Conservation (phyloP, 1,140 invertebrate genomes). For the Solen grandis region DNA sequence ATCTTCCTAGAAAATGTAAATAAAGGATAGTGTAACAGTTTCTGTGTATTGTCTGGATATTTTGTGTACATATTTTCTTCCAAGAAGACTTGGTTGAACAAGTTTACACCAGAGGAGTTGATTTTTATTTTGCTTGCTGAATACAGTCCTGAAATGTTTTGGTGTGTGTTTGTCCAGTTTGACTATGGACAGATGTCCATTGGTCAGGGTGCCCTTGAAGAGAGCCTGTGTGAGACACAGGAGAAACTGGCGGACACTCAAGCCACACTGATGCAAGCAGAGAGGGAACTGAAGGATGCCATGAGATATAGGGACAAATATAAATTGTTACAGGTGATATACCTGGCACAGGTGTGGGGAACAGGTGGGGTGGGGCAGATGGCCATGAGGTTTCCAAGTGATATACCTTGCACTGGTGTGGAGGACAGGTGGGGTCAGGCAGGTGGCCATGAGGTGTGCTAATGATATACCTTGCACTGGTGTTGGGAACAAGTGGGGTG, state of each 20-base stretch:
- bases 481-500: not conserved
- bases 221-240: constrained; percentile 41
- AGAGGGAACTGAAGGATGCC: constrained; percentile 43
- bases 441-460: constrained; percentile 17
- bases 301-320: constrained; percentile 47
- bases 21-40: no score
- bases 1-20: no score
- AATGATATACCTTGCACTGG: constrained; percentile 6
- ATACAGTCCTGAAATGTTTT: no score
- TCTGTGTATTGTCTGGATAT: no score
- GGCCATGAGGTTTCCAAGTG: constrained; percentile 46
- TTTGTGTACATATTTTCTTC: no score
- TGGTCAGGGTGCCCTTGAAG: constrained; percentile 46
- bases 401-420: not conserved
- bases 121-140: no score
- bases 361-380: not conserved
- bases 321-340: constrained; percentile 46
- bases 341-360: not conserved
- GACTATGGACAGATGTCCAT: constrained; percentile 55
- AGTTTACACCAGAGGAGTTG: no score
- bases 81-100: no score
- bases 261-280: constrained; percentile 17
- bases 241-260: constrained; percentile 41
- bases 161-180: constrained; percentile 40
- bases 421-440: not conserved